These are phyloP conservation scores for Orius laevigatus DNA, from an alignment of 1,140 invertebrate genomes.

Conservation along the genomic window DNA sequence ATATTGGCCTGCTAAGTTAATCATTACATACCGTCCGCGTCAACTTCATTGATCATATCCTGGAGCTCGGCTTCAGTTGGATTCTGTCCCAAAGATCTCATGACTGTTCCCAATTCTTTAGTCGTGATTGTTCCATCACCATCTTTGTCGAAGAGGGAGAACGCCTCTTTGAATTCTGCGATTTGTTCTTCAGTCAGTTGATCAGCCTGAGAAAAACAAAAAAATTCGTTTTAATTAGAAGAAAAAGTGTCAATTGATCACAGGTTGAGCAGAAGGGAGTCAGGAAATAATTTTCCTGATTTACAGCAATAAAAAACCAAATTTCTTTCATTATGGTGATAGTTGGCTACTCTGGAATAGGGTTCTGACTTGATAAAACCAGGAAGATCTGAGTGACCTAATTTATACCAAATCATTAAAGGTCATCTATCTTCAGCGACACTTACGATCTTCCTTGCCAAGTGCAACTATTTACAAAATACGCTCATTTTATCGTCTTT, in stretches of 20 bases:
- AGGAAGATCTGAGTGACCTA: too few species aligned
- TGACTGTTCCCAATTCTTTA: constrained; percentile 97
- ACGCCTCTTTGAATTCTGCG: constrained; percentile 98
- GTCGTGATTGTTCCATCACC: constrained; percentile 99
- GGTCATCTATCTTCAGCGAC: too few species aligned
- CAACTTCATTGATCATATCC: constrained; percentile 99
- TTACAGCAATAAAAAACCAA: background rate
- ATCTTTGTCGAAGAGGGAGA: constrained; percentile 98
- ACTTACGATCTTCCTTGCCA: too few species aligned
- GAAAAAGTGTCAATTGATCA: background rate
- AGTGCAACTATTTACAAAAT: too few species aligned
- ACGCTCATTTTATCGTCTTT: too few species aligned
- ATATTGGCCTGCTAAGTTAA: too few species aligned
- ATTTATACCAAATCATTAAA: too few species aligned
- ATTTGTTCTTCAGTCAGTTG: constrained; percentile 97
- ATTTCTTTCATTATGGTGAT: background rate
- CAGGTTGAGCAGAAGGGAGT: background rate
- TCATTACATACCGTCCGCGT: constrained; percentile 89
- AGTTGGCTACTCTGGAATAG: background rate
- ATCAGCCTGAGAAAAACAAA: constrained; percentile 67
- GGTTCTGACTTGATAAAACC: background rate
- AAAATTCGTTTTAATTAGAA: constrained; percentile 7
- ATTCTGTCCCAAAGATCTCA: constrained; percentile 97
- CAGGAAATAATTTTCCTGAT: background rate
- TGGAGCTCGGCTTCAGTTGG: constrained; percentile 98